Evolutionary conservation across 53 echinoderm and acorn worm species (phyloP), one percentile per base, ranked within the genome.

Genomic region (Apostichopus leukothele): DNA sequence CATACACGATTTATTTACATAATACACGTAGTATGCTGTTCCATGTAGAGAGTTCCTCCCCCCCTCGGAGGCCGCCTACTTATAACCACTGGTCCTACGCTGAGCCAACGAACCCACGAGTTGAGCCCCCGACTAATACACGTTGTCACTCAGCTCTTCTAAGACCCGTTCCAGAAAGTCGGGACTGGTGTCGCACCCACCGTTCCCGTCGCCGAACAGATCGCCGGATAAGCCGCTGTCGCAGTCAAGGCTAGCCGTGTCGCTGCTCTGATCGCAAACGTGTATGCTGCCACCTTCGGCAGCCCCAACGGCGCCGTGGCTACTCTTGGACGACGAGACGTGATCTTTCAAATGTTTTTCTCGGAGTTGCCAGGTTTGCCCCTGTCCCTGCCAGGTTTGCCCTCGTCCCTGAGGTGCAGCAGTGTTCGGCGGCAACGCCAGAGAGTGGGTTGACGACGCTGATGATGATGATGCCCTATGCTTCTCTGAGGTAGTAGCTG

Each of bases 151-250:
- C 16, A 92, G 60, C 67, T 89, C 86, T 27, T 92, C 92, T 75
- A 92, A 75, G 53, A 89, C 92, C 18, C 76, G 83, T 73, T 84
- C 86, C n/a, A 92, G 92, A 76, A 92, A 92, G 60, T 92, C 73
- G 0, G 92, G 89, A 66, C 92, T 92, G 20, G 92, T 92, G 86
- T 92, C 92, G 16, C 86, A 27, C 5, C 85, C 67, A 11, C 11
- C 19, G 1, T 23, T 50, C 26, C 25, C 26, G 9, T 85, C 66
- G 13, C 21, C 53, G 9, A 26, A 11, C 8, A 27, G 22, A n/a
- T 85, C 85, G 10, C 85, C 66, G 16, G 57, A 50, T 50, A 85
- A 51, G 1, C 85, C 85, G 60, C 85, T 85, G 67, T 85, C 85
- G 14, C 26, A 4, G 5, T 85, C 85, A 5, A 11, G 23, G 18